Conservation (phyloP, 2,113 vertebrate species). For the Hippocampus barbouri region DNA sequence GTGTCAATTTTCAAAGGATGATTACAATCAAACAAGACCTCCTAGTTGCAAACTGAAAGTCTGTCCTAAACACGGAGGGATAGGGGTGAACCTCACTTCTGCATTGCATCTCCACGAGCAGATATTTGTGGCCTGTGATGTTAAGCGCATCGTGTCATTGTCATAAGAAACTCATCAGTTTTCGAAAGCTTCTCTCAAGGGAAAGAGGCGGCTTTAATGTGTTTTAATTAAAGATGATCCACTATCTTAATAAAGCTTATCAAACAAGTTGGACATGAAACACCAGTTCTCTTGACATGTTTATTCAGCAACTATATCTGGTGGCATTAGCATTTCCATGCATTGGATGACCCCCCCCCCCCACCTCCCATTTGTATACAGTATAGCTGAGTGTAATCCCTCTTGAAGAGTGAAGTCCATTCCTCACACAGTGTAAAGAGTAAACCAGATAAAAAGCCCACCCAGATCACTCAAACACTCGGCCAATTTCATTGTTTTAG, state of each 20-base stretch:
- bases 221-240: slow-evolving; percentile 50
- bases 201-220: slow-evolving; percentile 39
- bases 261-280: slow-evolving; percentile 50
- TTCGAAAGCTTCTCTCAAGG: slow-evolving; percentile 33
- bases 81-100: no score
- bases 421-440: neutral
- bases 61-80: neutral
- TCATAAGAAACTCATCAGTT: slow-evolving; percentile 27
- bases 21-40: slow-evolving; percentile 51
- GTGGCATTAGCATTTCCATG: slow-evolving; percentile 40
- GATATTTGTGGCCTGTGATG: slow-evolving; percentile 34
- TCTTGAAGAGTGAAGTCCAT: neutral
- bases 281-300: slow-evolving; percentile 39
- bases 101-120: slow-evolving; percentile 23
- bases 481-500: neutral
- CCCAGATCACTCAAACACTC: neutral
- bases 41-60: slow-evolving; percentile 18
- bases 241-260: slow-evolving; percentile 49
- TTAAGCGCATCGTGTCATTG: neutral
- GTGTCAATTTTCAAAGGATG: slow-evolving; percentile 41
- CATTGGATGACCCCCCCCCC: slow-evolving; percentile 3
- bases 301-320: slow-evolving; percentile 37
- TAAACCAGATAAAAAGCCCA: neutral
- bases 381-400: neutral
- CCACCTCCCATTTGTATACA: neutral